Conservation (phyloP, 2,797 vertebrate species). For the Kryptolebias ocellatus region DNA sequence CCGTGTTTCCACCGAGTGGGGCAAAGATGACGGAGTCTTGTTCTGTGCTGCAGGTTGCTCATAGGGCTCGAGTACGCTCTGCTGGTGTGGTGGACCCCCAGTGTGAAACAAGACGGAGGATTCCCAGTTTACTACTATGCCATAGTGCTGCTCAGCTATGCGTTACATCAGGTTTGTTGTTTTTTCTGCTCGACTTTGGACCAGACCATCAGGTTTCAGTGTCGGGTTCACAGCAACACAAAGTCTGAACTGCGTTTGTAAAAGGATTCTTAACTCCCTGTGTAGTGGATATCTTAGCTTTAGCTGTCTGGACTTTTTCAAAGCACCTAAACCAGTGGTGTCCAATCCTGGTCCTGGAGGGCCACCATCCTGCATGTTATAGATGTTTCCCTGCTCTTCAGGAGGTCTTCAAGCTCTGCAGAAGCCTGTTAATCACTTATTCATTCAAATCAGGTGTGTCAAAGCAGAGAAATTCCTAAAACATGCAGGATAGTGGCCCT, state of each 20-base stretch:
- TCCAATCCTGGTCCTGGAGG: no score
- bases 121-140: slow-evolving; percentile 92
- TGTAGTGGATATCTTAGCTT: background rate
- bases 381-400: no score
- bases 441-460: no score
- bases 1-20: background rate
- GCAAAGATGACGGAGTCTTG: slow-evolving; percentile 8
- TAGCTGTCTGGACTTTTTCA: no score
- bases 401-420: no score
- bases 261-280: background rate
- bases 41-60: slow-evolving; percentile 82
- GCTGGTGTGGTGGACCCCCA: slow-evolving; percentile 96
- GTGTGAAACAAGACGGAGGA: slow-evolving; percentile 87
- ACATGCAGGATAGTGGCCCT: no score
- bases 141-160: slow-evolving; percentile 91
- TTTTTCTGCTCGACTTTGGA: background rate
- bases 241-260: background rate
- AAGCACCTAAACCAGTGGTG: background rate
- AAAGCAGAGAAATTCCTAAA: no score
- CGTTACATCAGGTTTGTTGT: slow-evolving; percentile 89
- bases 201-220: background rate
- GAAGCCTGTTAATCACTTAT: no score
- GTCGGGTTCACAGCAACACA: background rate
- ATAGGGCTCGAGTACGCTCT: slow-evolving; percentile 92
- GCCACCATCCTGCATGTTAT: no score